Conservation (phyloP, 1,140 invertebrate species). For the Camponotus floridanus region DNA sequence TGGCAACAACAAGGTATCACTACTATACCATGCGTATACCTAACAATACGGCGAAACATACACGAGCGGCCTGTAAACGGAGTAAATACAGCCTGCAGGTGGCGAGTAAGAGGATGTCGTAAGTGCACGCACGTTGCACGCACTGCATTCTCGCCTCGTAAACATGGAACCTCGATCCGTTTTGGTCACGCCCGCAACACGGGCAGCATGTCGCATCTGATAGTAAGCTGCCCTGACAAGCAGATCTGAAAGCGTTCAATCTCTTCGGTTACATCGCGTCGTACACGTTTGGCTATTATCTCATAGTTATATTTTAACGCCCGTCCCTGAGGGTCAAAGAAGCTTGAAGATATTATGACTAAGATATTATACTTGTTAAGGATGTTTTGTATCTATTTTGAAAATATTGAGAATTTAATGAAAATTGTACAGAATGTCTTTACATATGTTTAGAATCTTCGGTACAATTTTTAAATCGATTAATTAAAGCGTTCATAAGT, state of each 20-base stretch:
- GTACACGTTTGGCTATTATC: neutral
- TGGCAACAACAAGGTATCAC: conserved; percentile 51
- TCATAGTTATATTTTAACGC: neutral
- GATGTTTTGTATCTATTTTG: too few species aligned
- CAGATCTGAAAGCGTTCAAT: conserved; percentile 73
- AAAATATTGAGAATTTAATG: too few species aligned
- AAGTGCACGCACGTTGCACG: conserved; percentile 64
- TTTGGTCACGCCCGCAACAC: conserved; percentile 66
- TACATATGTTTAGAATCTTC: too few species aligned
- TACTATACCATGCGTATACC: conserved; percentile 31
- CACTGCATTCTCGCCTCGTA: conserved; percentile 50
- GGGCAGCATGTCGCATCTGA: conserved; percentile 51
- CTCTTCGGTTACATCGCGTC: conserved; percentile 16
- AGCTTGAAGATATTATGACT: neutral
- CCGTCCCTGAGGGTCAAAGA: neutral
- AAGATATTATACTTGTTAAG: too few species aligned
- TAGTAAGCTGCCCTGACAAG: conserved; percentile 30
- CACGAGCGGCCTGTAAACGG: conserved; percentile 66
- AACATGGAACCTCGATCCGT: conserved; percentile 71
- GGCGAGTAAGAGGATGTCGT: conserved; percentile 52
- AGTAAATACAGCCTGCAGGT: conserved; percentile 67
- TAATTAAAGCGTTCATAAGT: too few species aligned
- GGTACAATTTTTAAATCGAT: too few species aligned
- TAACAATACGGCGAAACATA: conserved; percentile 65
- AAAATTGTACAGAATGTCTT: too few species aligned